Base-by-base conservation (phyloP, 2,113 vertebrate genomes). In the Lates calcarifer region DNA sequence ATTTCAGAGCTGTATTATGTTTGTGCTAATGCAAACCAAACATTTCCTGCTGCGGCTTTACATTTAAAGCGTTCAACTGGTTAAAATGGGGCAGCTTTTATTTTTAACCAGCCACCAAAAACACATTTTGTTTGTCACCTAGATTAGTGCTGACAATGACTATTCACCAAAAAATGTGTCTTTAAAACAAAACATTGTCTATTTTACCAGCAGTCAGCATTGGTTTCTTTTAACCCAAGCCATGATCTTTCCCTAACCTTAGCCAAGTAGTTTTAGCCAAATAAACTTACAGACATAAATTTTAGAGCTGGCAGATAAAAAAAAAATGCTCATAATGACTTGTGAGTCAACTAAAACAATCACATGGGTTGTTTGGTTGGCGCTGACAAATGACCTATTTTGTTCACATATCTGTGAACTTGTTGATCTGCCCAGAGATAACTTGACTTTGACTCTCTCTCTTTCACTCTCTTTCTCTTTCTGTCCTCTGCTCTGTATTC, bases 401-500 rank as follows among this genome's bases (percentile, higher is more conserved):
- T n/a, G 49, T 51, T 51, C 49, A 51, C 49, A 51, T 69, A 24
- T n/a, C n/a, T 39, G 12, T 39, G 31, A 18, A 53, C 26, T 8
- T 4, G 6, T 35, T 15, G 53, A 24, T 66, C 51, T 15, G 43
- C 13, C 17, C 3, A 51, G 49, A 51, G 10, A 26, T 24, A 26
- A 13, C 12, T 55, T 51, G 20, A 7, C 20, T 43, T 57, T 31
- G 22, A 55, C 22, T 39, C 18, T n/a, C 39, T 65, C 31, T 33
- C 41, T 31, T 17, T 53, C 7, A 53, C 43, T 33, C 28, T 57
- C 12, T 41, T 18, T 74, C 43, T 18, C 51, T 26, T 55, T 28
- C 45, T 51, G 63, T 61, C 41, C 31, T 49, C 47, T 70, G 13
- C 26, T 63, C 58, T 51, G 5, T 37, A 60, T 74, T 77, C 62